Evolutionary conservation across 2,888 invertebrate genomes (phyloP).

Genomic region (Lasioglossum vierecki): DNA sequence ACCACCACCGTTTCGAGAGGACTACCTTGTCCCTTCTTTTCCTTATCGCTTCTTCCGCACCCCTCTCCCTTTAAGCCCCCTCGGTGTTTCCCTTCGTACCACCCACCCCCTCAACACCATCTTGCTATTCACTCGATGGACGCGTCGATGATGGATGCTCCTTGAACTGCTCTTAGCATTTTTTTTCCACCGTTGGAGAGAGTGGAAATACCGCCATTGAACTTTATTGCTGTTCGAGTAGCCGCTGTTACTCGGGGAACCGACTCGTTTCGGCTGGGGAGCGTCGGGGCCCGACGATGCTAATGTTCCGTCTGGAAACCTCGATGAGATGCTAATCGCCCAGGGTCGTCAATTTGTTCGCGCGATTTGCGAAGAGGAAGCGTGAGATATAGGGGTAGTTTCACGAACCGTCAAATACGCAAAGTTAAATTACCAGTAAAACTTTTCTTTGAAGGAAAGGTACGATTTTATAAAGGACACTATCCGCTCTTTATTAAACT

Average conservation of each 20-base stretch:
- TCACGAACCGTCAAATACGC: background rate
- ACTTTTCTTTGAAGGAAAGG: background rate
- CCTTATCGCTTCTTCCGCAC: slow-evolving; percentile 36
- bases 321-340: background rate
- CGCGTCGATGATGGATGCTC: slow-evolving; percentile 42
- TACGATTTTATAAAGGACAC: background rate
- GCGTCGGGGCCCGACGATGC: background rate
- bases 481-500: background rate
- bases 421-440: background rate
- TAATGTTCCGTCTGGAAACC: background rate
- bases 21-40: slow-evolving; percentile 41
- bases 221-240: slow-evolving; percentile 58
- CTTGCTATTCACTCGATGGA: slow-evolving; percentile 31
- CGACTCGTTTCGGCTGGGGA: background rate
- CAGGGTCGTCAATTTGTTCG: background rate
- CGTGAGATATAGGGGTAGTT: background rate
- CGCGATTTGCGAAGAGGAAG: background rate
- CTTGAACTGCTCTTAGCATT: slow-evolving; percentile 51
- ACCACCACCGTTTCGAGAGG: slow-evolving; percentile 56
- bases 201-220: slow-evolving; percentile 56
- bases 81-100: background rate
- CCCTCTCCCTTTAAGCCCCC: background rate
- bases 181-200: slow-evolving; percentile 41
- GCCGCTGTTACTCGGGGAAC: slow-evolving; percentile 24
- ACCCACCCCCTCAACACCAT: background rate